Percentiles rank a stretch among this genome's conserved stretches.
phyloP scores from a whole-genome alignment of 2,113 vertebrate species.

The Cariama cristata region DNA sequence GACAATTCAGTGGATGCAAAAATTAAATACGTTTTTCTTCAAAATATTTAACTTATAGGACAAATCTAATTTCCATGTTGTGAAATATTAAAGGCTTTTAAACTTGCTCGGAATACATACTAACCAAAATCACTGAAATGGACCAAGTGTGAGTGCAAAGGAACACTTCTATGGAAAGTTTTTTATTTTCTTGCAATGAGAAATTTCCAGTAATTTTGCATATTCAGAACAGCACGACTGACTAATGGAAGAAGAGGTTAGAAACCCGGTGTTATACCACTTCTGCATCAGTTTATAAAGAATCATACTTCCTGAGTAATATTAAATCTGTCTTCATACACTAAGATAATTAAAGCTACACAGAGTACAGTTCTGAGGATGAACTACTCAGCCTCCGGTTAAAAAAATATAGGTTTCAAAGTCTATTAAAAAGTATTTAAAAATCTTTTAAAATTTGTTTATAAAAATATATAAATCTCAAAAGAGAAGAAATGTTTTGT shows the following conservation, averaged over 20 bases:
- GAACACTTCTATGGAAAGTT: fast-evolving
- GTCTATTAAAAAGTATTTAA: background rate
- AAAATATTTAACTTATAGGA: background rate
- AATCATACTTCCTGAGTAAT: background rate
- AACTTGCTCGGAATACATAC: background rate
- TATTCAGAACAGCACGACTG: background rate
- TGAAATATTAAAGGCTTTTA: background rate
- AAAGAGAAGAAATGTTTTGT: background rate
- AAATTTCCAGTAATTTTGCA: background rate
- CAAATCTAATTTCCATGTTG: background rate
- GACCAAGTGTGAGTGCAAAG: background rate
- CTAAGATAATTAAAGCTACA: background rate
- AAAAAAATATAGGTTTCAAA: background rate
- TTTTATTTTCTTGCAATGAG: background rate
- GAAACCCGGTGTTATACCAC: background rate
- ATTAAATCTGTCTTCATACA: background rate
- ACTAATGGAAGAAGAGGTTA: background rate
- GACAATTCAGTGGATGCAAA: background rate
- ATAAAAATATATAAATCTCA: background rate
- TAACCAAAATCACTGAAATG: background rate
- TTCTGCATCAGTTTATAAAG: background rate
- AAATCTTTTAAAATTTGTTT: background rate
- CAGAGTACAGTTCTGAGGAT: background rate
- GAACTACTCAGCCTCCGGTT: background rate
- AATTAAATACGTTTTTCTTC: background rate